Base-by-base conservation (phyloP, 1,140 invertebrate species). In the Brachionus sp. region DNA sequence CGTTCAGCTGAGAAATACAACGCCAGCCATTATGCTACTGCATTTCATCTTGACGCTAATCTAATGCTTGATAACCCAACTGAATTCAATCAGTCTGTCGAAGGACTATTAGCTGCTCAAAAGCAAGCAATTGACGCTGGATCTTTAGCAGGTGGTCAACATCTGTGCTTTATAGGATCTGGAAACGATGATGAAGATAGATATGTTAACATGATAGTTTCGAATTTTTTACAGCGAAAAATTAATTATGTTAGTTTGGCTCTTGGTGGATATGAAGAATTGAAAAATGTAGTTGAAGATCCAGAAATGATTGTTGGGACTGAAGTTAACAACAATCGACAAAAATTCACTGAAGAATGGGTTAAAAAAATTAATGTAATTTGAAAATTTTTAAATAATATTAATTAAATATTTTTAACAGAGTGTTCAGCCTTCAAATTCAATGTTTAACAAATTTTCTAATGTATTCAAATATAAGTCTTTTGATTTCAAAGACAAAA, bases 131-230 rank as follows among this genome's bases (percentile, higher is more conserved):
- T 97, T 44, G 93, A 93, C 66, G 93, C 94, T 77, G 93, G 94
- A 39, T 95, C 95, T 0, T 91, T 93, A 84, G 95, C 95, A 29
- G 95, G 94, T 82, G 96, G 96, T 29, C 95, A 98, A 89, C 97
- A 99, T 89, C 90, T 98, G 66, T 98, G 96, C 88, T 98, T 99
- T 88, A 92, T 98, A 85, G 97, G 97, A 70, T 97, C 95, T 85
- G 39, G 92, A 93, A 85, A 94, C 95, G 93, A 95, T 86, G 95
- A 97, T 87, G 96, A 98, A 89, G 97, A 98, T 88, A 94, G 94
- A 86, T 97, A 96, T 88, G 95, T 97, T 4, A 94, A 98, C 86
- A 99, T 99, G 97, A 96, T 98, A 33, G 94, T 98, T 9, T 95
- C 96, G 7, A 95, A 95, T 83, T 98, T 99, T 89, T 90, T 99